A percentile compares a stretch with the other conserved stretches of the same genome.
These are phyloP conservation scores for Macrosteles quadrilineatus DNA, from an alignment of 1,140 invertebrate species.

Conservation along the genomic window DNA sequence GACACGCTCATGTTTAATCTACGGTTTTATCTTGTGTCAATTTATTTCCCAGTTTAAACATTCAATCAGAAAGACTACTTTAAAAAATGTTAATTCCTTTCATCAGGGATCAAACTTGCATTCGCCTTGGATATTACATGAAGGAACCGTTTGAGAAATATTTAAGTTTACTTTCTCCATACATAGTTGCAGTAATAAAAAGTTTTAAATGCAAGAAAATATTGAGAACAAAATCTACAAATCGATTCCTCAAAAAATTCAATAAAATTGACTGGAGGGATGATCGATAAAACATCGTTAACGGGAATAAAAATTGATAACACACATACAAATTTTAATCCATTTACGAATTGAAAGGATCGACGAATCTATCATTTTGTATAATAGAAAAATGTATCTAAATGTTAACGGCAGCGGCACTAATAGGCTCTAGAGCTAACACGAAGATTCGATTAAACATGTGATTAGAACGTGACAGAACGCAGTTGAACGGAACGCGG, in stretches of 20 bases:
- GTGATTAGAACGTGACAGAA: constrained; percentile 15
- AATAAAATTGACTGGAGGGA: not conserved
- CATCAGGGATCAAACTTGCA: no score
- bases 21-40: not conserved
- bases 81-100: no score
- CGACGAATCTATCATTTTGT: constrained; percentile 1
- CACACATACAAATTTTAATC: constrained; percentile 1
- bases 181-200: no score
- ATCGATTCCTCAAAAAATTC: not conserved
- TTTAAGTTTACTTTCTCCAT: no score
- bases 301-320: not conserved
- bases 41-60: no score
- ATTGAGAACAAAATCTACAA: not conserved
- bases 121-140: no score
- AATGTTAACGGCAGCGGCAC: constrained; percentile 7
- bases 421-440: constrained; percentile 22
- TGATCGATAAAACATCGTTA: not conserved
- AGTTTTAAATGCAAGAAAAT: no score
- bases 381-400: constrained; percentile 16
- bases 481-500: not conserved
- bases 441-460: constrained; percentile 27
- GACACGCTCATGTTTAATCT: not conserved
- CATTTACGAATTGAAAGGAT: not conserved
- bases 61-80: no score
- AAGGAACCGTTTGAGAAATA: no score